Base-by-base conservation (phyloP, 2,113 vertebrate species). In the Globicephala melas region DNA sequence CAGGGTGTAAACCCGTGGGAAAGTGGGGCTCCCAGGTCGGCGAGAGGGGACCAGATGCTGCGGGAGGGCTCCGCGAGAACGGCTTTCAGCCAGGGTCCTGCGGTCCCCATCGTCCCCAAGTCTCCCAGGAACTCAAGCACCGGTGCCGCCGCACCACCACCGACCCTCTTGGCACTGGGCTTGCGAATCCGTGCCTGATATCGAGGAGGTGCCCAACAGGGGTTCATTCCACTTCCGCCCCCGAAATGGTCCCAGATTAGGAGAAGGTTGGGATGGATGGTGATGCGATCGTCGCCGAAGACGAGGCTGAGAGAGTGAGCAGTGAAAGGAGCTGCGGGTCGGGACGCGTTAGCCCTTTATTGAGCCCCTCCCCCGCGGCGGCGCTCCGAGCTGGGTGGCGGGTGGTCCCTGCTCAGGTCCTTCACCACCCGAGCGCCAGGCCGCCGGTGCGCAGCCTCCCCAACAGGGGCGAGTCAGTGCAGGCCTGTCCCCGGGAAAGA, bases 401-500 rank as follows among this genome's bases (percentile, higher is more conserved):
- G 3, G 38, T 14, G 79, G 83, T 89, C 94, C 89, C 73, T 13
- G 95, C 20, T 50, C 82, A 77, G 81, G 41, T 85, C 67, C 26
- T 63, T 77, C 3, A 6, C 44, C 13, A 21, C n/a, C 53, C 60
- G 25, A 77, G 83, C 12, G 28, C 62, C 79, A 12, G 31, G 26
- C 11, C 17, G 13, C 0, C 5, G 47, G 63, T 3, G 38, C 8
- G 8, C 21, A 4, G 65, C 58, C 41, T 68, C 62, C 53, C 18
- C 8, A 17, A 33, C 11, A 2, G 3, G 0, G n/a, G 53, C 11
- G 15, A 84, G 38, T 99, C 98, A 98, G 97, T 98, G 98, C 93
- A 92, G 97, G 71, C 98, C 98, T 98, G 98, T 8, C 63, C 8
- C 41, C 0, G 1, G 67, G 67, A 95, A 88, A 92, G 23, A 0